Evolutionary conservation across 2,888 invertebrate species (phyloP).

Genomic region (Acanthosepion lycidas): DNA sequence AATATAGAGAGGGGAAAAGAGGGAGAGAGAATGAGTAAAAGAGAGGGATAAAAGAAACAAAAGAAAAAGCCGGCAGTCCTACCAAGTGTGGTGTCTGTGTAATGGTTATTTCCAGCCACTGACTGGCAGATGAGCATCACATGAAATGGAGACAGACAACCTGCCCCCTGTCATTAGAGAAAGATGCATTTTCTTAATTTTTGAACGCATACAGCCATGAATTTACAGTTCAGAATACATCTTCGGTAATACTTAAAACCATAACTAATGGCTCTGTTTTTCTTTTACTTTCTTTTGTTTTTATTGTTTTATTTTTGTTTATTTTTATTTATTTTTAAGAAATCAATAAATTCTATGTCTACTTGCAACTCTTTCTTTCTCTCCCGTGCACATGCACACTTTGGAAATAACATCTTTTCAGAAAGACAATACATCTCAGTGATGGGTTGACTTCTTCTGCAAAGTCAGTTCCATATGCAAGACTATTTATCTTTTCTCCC

Average conservation of each 20-base stretch:
- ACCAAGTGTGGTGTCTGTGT: slow-evolving; percentile 33
- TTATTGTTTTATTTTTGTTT: neutral
- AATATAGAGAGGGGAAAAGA: neutral
- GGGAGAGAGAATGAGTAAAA: neutral
- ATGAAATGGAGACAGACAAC: slow-evolving; percentile 33
- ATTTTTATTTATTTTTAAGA: neutral
- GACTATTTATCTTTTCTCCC: slow-evolving; percentile 17
- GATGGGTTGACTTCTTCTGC: slow-evolving; percentile 33
- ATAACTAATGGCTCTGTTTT: neutral
- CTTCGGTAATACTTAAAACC: slow-evolving; percentile 8
- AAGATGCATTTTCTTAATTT: slow-evolving; percentile 22
- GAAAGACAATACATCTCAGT: slow-evolving; percentile 7
- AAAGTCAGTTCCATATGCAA: neutral
- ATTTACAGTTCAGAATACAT: neutral
- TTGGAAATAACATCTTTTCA: slow-evolving; percentile 4
- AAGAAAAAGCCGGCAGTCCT: slow-evolving; percentile 1
- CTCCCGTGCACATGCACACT: neutral
- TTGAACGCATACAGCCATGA: slow-evolving; percentile 33
- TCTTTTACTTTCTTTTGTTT: neutral
- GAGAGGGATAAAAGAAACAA: neutral
- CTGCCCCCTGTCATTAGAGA: slow-evolving; percentile 33
- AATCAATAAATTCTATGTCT: slow-evolving; percentile 21
- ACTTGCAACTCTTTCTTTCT: neutral
- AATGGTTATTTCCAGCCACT: slow-evolving; percentile 33
- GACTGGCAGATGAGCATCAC: slow-evolving; percentile 33